These are phyloP conservation scores for Protophormia terraenovae DNA, from an alignment of 2,888 invertebrate genomes.

Conservation along the genomic window DNA sequence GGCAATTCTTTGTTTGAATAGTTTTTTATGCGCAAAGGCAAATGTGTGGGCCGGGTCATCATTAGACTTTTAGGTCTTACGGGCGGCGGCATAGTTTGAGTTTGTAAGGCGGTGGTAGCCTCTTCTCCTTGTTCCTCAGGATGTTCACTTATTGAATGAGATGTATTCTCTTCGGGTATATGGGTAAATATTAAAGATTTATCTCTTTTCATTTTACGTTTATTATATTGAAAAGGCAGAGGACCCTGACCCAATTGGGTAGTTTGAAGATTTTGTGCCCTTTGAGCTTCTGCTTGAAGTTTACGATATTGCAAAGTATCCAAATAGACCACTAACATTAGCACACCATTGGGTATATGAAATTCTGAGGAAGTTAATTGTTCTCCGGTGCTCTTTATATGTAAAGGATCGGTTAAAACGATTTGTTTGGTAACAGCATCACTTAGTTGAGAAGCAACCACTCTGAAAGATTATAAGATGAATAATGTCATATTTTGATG, in stretches of 20 bases:
- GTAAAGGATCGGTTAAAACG: slow-evolving; percentile 91
- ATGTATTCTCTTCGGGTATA: slow-evolving; percentile 87
- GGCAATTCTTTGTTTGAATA: slow-evolving; percentile 79
- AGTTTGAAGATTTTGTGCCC: slow-evolving; percentile 80
- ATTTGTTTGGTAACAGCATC: slow-evolving; percentile 89
- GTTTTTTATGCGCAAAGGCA: slow-evolving; percentile 84
- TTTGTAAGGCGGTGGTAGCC: background rate
- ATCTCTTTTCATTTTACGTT: slow-evolving; percentile 87
- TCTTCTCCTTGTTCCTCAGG: slow-evolving; percentile 41
- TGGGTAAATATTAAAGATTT: slow-evolving; percentile 91
- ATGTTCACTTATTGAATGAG: slow-evolving; percentile 36
- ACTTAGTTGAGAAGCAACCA: slow-evolving; percentile 90
- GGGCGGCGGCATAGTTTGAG: slow-evolving; percentile 16
- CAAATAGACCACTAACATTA: slow-evolving; percentile 90
- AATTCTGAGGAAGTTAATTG: slow-evolving; percentile 83
- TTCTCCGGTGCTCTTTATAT: slow-evolving; percentile 92
- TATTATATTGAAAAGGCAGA: slow-evolving; percentile 78
- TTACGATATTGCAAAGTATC: slow-evolving; percentile 84
- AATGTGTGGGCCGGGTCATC: slow-evolving; percentile 83
- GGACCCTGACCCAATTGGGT: slow-evolving; percentile 74
- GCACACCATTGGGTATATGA: slow-evolving; percentile 90
- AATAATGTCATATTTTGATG: background rate
- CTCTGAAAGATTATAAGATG: slow-evolving; percentile 82
- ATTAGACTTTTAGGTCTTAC: slow-evolving; percentile 73
- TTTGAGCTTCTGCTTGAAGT: slow-evolving; percentile 82